These are phyloP conservation scores for Artibeus jamaicensis DNA, from an alignment of 2,797 vertebrate species.

Conservation along the genomic window DNA sequence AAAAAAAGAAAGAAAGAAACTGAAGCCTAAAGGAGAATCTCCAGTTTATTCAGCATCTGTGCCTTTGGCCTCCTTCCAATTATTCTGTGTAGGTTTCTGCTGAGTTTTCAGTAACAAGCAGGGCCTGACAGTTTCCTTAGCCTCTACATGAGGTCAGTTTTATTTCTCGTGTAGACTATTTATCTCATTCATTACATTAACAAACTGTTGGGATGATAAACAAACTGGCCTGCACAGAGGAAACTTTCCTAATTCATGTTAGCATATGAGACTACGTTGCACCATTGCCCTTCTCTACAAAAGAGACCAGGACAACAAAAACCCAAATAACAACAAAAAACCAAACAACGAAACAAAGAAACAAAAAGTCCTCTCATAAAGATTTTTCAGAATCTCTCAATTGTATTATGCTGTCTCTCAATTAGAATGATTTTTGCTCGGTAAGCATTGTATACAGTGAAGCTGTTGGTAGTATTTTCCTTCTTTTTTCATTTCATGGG, in stretches of 20 bases:
- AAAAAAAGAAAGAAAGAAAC: background rate
- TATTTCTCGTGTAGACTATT: background rate
- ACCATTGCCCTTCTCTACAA: background rate
- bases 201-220: background rate
- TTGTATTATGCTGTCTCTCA: background rate
- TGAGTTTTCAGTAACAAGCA: background rate
- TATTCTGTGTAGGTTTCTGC: background rate
- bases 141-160: background rate
- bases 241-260: background rate
- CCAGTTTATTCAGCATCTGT: background rate
- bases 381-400: background rate
- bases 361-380: background rate
- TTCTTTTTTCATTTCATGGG: background rate
- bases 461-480: background rate
- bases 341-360: background rate
- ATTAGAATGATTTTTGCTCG: background rate
- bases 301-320: background rate
- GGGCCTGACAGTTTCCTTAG: slow-evolving; percentile 24
- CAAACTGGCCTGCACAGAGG: background rate
- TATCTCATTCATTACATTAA: background rate
- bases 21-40: background rate
- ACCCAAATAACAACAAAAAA: background rate
- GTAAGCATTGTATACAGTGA: background rate
- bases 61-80: background rate
- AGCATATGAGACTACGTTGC: background rate